Evolutionary conservation across 2,113 vertebrate genomes (phyloP).

Genomic region (Cyanoliseus patagonus): DNA sequence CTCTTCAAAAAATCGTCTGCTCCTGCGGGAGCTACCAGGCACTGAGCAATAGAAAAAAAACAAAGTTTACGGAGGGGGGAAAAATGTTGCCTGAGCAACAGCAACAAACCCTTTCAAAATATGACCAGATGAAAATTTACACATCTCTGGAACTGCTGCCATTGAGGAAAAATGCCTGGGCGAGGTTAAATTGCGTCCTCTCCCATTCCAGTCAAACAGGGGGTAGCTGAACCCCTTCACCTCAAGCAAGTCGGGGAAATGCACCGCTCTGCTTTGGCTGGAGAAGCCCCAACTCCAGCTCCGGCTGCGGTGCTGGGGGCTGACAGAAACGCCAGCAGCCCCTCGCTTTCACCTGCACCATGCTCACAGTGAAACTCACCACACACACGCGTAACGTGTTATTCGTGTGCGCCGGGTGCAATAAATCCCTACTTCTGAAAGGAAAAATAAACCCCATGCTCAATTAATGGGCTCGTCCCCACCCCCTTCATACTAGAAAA

Average conservation of each 20-base stretch:
- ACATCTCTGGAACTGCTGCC: background rate
- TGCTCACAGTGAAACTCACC: background rate
- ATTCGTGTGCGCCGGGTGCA: background rate
- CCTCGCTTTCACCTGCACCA: background rate
- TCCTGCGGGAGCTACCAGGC: background rate
- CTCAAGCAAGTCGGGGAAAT: background rate
- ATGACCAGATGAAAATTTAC: background rate
- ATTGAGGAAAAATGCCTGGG: background rate
- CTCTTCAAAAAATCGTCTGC: background rate
- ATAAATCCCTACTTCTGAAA: background rate
- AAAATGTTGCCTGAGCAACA: background rate
- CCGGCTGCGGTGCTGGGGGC: background rate
- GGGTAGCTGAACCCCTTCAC: background rate
- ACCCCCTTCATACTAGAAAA: conserved; percentile 30
- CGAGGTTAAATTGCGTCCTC: background rate
- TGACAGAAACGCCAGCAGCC: background rate
- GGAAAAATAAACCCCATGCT: background rate
- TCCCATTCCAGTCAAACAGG: background rate
- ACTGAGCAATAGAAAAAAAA: background rate
- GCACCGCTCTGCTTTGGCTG: background rate
- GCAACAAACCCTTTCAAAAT: background rate
- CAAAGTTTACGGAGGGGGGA: background rate
- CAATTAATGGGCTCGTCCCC: background rate
- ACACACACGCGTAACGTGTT: background rate
- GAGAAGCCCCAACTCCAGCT: background rate